Conservation (phyloP, 2,888 invertebrate genomes). For the Enchytraeus crypticus region DNA sequence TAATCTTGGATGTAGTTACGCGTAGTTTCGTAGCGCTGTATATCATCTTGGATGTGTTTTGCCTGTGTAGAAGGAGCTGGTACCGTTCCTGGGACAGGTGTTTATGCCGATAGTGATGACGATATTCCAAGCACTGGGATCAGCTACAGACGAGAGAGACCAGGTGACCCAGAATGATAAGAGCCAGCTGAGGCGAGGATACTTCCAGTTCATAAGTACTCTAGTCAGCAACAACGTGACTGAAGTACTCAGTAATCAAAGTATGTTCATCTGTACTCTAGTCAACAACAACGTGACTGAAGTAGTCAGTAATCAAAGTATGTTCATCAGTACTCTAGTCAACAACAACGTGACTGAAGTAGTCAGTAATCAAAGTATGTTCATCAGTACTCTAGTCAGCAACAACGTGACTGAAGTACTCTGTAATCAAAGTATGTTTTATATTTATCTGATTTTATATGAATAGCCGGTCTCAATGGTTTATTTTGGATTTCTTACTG, state of each 20-base stretch:
- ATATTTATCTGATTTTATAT: not conserved
- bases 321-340: slow-evolving; percentile 51
- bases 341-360: slow-evolving; percentile 52
- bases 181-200: slow-evolving; percentile 50
- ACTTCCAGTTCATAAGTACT: slow-evolving; percentile 52
- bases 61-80: slow-evolving; percentile 49
- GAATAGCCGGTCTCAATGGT: not conserved
- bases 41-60: too few species aligned
- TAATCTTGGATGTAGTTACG: too few species aligned
- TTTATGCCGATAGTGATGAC: slow-evolving; percentile 52
- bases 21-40: too few species aligned
- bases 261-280: slow-evolving; percentile 49
- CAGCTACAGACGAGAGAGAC: slow-evolving; percentile 50
- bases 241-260: slow-evolving; percentile 47
- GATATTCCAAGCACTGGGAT: slow-evolving; percentile 49
- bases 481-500: not conserved
- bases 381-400: slow-evolving; percentile 51
- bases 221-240: slow-evolving; percentile 51
- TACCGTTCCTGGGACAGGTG: slow-evolving; percentile 52
- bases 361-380: slow-evolving; percentile 39
- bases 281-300: slow-evolving; percentile 52
- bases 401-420: slow-evolving; percentile 51
- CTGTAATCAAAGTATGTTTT: slow-evolving; percentile 35
- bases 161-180: slow-evolving; percentile 51
- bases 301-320: slow-evolving; percentile 45